Conservation (phyloP, 1,140 invertebrate species). For the Trachelipus rathkii region DNA sequence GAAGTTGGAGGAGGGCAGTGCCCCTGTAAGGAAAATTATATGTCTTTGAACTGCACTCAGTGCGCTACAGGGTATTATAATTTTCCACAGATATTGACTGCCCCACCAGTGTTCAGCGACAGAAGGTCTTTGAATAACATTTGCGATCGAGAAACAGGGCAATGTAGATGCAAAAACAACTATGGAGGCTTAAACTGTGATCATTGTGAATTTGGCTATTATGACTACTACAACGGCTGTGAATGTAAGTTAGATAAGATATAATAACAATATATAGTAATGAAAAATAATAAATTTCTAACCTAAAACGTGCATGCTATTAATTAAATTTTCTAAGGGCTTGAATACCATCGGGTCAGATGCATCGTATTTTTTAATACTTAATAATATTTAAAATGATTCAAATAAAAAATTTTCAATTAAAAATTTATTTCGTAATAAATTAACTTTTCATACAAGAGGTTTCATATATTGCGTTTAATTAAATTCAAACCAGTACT, state of each 20-base stretch:
- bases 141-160: conserved; percentile 77
- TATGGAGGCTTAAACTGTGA: conserved; percentile 82
- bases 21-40: conserved; percentile 84
- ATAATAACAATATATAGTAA: background rate
- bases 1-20: conserved; percentile 76
- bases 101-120: conserved; percentile 80
- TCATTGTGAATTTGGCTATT: conserved; percentile 72
- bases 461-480: too few relatives aligned
- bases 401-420: too few relatives aligned
- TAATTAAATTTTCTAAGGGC: too few relatives aligned
- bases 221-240: conserved; percentile 70
- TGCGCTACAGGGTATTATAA: conserved; percentile 87
- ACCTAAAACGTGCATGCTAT: too few relatives aligned
- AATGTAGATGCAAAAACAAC: conserved; percentile 83
- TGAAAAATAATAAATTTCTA: too few relatives aligned
- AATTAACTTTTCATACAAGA: too few relatives aligned
- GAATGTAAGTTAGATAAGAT: conserved; percentile 81
- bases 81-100: conserved; percentile 85
- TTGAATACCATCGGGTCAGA: too few relatives aligned
- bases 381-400: too few relatives aligned
- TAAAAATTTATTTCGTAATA: too few relatives aligned
- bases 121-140: conserved; percentile 66
- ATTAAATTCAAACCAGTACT: too few relatives aligned
- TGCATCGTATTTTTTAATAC: too few relatives aligned
- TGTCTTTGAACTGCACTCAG: conserved; percentile 75